phyloP scores from a whole-genome alignment of 2,113 vertebrate species.

The Oryzias celebensis region DNA sequence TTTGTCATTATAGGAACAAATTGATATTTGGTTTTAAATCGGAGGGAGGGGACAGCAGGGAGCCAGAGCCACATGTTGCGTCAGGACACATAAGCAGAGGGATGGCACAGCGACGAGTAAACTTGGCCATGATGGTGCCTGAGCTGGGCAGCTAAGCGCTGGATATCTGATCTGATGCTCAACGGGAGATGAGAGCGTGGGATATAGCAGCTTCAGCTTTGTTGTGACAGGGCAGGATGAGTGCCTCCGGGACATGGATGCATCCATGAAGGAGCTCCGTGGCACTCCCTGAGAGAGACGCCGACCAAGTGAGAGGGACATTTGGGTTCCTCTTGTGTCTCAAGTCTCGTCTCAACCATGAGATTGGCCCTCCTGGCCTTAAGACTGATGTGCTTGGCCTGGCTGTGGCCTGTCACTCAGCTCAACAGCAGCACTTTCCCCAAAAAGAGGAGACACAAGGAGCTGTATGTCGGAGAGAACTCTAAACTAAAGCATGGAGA shows the following conservation, averaged over 20 bases:
- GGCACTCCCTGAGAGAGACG: conserved; percentile 43
- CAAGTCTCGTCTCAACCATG: conserved; percentile 61
- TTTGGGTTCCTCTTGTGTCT: conserved; percentile 49
- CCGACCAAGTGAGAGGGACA: conserved; percentile 52
- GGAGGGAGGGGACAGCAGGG: conserved; percentile 57
- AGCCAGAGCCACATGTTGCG: conserved; percentile 55
- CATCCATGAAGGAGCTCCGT: conserved; percentile 41
- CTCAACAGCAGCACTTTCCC: conserved; percentile 67
- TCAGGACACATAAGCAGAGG: conserved; percentile 51
- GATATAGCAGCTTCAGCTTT: conserved; percentile 25
- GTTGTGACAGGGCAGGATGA: conserved; percentile 41
- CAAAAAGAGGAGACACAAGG: conserved; percentile 72
- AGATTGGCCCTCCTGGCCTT: conserved; percentile 66
- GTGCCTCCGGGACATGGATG: conserved; percentile 51
- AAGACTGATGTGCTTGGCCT: conserved; percentile 72
- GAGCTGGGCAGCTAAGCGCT: conserved; percentile 37
- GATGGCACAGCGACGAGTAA: conserved; percentile 51
- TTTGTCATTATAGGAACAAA: conserved; percentile 82
- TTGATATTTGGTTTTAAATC: conserved; percentile 80
- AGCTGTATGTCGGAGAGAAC: conserved; percentile 61
- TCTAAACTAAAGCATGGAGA: conserved; percentile 65
- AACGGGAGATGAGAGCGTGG: conserved; percentile 39
- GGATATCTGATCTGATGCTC: conserved; percentile 45
- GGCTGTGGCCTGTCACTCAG: conserved; percentile 70
- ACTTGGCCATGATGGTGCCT: conserved; percentile 40